A percentile compares a stretch with the other conserved stretches of the same genome.
These are phyloP conservation scores for Lycodopsis pacificus DNA, from an alignment of 2,797 vertebrate species.

Conservation along the genomic window DNA sequence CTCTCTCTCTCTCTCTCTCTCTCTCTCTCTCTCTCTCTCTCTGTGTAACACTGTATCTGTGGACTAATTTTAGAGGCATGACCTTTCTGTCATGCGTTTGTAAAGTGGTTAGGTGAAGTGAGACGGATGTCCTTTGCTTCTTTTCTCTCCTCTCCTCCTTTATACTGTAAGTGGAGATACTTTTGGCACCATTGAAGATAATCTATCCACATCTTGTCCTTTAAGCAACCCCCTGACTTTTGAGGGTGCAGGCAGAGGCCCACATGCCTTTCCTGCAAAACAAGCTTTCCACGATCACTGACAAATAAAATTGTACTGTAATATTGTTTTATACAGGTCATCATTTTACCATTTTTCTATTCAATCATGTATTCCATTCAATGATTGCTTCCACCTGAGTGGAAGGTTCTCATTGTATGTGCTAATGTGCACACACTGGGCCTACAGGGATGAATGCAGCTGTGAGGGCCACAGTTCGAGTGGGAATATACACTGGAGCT, in stretches of 20 bases:
- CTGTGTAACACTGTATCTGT: slow-evolving; percentile 39
- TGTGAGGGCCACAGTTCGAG: slow-evolving; percentile 92
- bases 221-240: slow-evolving; percentile 41
- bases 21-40: background rate
- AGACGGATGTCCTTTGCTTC: slow-evolving; percentile 28
- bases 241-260: background rate
- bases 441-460: slow-evolving; percentile 93
- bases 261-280: slow-evolving; percentile 16
- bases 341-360: background rate
- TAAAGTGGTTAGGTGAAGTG: slow-evolving; percentile 60
- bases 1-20: too few relatives aligned
- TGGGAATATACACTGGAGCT: slow-evolving; percentile 92
- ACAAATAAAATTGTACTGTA: background rate
- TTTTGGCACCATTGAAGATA: slow-evolving; percentile 56
- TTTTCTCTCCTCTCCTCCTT: slow-evolving; percentile 42
- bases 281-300: background rate
- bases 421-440: slow-evolving; percentile 16
- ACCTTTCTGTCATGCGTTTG: slow-evolving; percentile 80
- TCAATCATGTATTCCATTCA: background rate
- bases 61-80: slow-evolving; percentile 81
- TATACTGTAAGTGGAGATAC: slow-evolving; percentile 72
- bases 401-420: background rate
- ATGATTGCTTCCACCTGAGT: background rate
- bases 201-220: slow-evolving; percentile 75
- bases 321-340: background rate